phyloP scores from a whole-genome alignment of 2,113 vertebrate genomes.

The Pterocles orientalis region DNA sequence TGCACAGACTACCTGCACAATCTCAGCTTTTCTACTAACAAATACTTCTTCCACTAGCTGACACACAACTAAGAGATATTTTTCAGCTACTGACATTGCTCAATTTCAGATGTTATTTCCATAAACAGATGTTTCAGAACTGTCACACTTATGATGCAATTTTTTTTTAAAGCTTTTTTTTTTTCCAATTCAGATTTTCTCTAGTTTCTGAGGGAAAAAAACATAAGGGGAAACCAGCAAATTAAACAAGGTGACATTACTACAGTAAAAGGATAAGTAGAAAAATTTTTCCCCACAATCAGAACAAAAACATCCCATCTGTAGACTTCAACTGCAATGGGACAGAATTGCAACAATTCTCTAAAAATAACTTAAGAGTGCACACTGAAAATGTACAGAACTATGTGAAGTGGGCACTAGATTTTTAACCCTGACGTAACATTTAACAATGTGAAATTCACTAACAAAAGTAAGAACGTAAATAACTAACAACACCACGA shows the following conservation, averaged over 20 bases:
- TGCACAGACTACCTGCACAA: background rate
- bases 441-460: background rate
- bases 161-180: background rate
- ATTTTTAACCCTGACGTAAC: background rate
- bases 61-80: background rate
- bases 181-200: background rate
- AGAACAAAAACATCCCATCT: background rate
- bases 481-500: background rate
- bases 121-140: background rate
- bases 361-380: background rate
- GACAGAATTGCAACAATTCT: background rate
- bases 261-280: background rate
- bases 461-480: background rate
- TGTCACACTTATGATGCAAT: background rate
- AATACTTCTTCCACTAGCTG: background rate
- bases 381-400: background rate
- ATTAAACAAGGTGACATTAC: background rate
- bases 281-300: background rate
- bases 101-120: background rate
- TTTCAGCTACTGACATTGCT: background rate
- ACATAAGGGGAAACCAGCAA: background rate
- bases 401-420: background rate
- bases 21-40: background rate
- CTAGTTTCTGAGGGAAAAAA: background rate
- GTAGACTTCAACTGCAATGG: background rate